A percentile compares a stretch with the other conserved stretches of the same genome.
phyloP scores from a whole-genome alignment of 2,797 vertebrate genomes.

The Taeniopygia guttata region DNA sequence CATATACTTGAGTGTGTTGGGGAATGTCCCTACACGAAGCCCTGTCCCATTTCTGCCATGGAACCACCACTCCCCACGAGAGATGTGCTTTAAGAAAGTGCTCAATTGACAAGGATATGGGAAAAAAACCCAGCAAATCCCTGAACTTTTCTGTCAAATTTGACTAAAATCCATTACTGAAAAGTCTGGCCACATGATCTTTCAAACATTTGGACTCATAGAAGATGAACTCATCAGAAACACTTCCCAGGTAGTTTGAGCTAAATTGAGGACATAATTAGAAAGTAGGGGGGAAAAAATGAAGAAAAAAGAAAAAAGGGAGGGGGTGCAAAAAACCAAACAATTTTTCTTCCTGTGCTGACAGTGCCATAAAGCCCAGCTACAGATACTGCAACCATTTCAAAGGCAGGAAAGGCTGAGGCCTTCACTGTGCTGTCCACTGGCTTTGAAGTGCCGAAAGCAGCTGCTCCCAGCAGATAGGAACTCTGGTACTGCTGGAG shows the following conservation, averaged over 20 bases:
- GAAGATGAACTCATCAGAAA: background rate
- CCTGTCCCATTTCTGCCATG: background rate
- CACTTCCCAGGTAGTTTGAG: background rate
- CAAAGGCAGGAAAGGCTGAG: constrained; percentile 72
- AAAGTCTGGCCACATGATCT: background rate
- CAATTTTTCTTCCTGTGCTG: constrained; percentile 53
- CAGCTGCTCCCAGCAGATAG: constrained; percentile 72
- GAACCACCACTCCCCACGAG: fast-evolving
- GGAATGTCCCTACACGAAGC: background rate
- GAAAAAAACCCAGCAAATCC: background rate
- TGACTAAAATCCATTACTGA: background rate
- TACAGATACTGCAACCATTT: constrained; percentile 50
- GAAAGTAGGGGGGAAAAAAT: background rate
- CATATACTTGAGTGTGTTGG: background rate
- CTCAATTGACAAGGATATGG: fast-evolving
- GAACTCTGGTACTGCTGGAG: constrained; percentile 39
- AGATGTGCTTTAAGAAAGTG: background rate
- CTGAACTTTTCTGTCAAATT: background rate
- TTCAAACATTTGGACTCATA: background rate
- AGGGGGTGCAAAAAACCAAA: constrained; percentile 25
- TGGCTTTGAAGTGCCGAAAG: constrained; percentile 66
- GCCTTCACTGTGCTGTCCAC: constrained; percentile 63
- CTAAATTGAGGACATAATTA: background rate
- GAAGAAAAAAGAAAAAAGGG: background rate
- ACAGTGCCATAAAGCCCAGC: constrained; percentile 30